Evolutionary conservation across 2,797 vertebrate species (phyloP), one percentile per base, ranked within the genome.

Genomic region (Pipistrellus pipistrellus): DNA sequence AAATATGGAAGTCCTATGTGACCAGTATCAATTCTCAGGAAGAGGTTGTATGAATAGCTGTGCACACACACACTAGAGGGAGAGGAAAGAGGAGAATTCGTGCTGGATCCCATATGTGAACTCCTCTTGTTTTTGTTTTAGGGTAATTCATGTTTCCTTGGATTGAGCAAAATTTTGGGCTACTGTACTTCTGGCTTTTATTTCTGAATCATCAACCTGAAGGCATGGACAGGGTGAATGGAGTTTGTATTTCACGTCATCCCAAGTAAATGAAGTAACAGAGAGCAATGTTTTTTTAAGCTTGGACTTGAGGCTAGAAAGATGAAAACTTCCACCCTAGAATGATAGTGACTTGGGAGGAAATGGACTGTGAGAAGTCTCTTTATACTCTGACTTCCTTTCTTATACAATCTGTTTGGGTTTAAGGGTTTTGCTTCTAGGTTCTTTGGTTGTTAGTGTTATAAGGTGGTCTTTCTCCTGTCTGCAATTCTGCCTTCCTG

Each of bases 71-170:
- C 64, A 2, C 64, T 3, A 4, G 83, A 97, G 93, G 93, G 76
- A 92, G 92, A 90, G 80, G 66, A 94, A 66, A 62, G 72, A 95
- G 96, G 85, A 87, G 88, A 93, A 90, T 90, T 76, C 76, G 92
- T 95, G 89, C 97, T 96, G 95, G 95, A 89, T 91, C 96, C 96
- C 95, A 97, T 95, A 97, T 97, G 95, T 96, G 96, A 97, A 93
- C 96, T 94, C 87, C 89, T 96, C 95, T 94, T 96, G 91, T 94
- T 98, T 98, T 97, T 97, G 98, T 98, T 98, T 97, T 96, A 98
- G 97, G 95, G 95, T 97, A 98, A 97, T 98, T 97, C 97, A 97
- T 97, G 96, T 97, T 98, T 97, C 91, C 92, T 96, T 97, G 93
- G 95, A 96, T 95, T 96, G 86, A 96, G 93, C 57, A 96, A 44